Conservation (phyloP, 2,113 vertebrate genomes). For the Nothoprocta perdicaria region DNA sequence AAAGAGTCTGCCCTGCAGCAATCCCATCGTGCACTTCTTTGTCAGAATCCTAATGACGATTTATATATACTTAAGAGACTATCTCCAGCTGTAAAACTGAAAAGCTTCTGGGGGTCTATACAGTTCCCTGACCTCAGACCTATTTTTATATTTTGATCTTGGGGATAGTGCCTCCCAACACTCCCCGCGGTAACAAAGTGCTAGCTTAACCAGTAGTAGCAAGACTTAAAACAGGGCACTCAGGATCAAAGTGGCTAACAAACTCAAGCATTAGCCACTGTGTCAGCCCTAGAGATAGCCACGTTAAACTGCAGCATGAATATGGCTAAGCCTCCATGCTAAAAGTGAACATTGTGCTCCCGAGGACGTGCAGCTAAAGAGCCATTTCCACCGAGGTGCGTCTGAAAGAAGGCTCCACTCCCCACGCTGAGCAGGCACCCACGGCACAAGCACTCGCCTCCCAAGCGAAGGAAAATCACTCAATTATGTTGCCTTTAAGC, state of each 20-base stretch:
- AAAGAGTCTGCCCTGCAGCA: conserved; percentile 84
- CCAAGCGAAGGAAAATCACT: conserved; percentile 14
- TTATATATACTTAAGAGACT: conserved; percentile 85
- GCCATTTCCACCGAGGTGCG: not conserved
- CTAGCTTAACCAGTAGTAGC: conserved; percentile 78
- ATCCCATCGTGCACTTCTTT: conserved; percentile 83
- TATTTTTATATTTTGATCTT: conserved; percentile 86
- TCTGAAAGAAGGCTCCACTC: conserved; percentile 39
- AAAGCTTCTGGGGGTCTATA: conserved; percentile 79
- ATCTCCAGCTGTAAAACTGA: conserved; percentile 82
- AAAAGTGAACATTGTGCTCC: conserved; percentile 45
- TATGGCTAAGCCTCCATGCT: conserved; percentile 59
- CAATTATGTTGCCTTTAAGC: conserved; percentile 7
- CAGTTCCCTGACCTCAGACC: conserved; percentile 82
- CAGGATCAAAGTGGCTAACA: conserved; percentile 82
- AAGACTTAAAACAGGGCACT: conserved; percentile 80
- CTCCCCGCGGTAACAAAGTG: conserved; percentile 78
- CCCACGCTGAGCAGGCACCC: conserved; percentile 35
- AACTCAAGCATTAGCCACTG: conserved; percentile 75
- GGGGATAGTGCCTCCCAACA: conserved; percentile 78
- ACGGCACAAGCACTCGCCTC: not conserved
- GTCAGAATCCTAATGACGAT: conserved; percentile 84
- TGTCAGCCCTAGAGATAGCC: conserved; percentile 69
- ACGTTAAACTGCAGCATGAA: conserved; percentile 53
- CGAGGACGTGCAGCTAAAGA: conserved; percentile 9